Evolutionary conservation across 2,797 vertebrate species (phyloP).

Genomic region (Hirundo rustica): DNA sequence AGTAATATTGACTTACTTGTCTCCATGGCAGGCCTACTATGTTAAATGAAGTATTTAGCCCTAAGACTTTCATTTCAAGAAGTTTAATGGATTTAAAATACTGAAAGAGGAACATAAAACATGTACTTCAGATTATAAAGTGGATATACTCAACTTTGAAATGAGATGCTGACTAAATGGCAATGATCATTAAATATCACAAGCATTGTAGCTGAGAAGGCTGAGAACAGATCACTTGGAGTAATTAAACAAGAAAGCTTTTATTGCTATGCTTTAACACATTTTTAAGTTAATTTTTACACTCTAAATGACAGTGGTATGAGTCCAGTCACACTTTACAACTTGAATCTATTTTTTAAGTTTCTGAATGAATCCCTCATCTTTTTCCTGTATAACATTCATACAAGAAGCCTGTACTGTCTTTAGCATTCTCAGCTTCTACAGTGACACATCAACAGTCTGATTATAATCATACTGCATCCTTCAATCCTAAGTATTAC

Average conservation of each 20-base stretch:
- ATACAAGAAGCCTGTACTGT: neutral
- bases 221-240: neutral
- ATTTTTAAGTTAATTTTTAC: neutral
- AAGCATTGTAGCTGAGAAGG: neutral
- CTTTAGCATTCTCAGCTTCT: neutral
- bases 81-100: neutral
- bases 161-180: neutral
- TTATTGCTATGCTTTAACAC: neutral
- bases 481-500: neutral
- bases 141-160: slow-evolving; percentile 8
- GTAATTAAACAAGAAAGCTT: neutral
- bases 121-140: neutral
- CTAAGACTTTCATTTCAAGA: neutral
- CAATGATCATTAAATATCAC: slow-evolving; percentile 8
- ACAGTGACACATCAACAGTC: neutral
- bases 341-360: neutral
- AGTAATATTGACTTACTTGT: neutral
- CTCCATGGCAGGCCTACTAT: neutral
- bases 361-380: neutral
- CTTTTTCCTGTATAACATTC: neutral
- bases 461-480: neutral
- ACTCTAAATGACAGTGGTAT: neutral
- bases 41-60: neutral
- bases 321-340: neutral
- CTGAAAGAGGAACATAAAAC: neutral